Conservation (phyloP, 2,113 vertebrate species). For the Harpagus bidentatus region DNA sequence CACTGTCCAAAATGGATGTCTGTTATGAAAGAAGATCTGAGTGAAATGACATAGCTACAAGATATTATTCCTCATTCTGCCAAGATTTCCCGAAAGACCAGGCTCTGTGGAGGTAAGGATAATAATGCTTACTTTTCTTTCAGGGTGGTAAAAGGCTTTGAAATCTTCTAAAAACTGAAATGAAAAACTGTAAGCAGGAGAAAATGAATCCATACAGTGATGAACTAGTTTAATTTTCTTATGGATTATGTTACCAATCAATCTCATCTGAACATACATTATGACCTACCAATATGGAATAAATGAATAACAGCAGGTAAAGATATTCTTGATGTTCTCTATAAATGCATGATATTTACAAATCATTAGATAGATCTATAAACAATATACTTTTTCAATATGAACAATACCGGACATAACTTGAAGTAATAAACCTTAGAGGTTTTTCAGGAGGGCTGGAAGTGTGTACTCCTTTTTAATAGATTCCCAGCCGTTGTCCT, state of each 20-base stretch:
- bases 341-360: not conserved
- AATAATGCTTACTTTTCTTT: not conserved
- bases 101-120: not conserved
- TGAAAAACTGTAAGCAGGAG: not conserved
- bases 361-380: not conserved
- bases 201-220: not conserved
- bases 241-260: not conserved
- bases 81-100: not conserved
- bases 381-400: not conserved
- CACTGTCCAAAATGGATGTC: not conserved
- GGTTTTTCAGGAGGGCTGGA: not conserved
- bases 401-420: not conserved
- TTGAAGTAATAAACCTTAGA: not conserved
- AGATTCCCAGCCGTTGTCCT: not conserved
- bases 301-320: not conserved
- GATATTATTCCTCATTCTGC: not conserved
- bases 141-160: not conserved
- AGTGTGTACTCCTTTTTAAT: not conserved
- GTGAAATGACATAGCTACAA: not conserved
- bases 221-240: not conserved
- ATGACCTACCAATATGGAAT: not conserved
- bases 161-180: not conserved
- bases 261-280: not conserved
- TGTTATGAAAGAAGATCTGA: not conserved
- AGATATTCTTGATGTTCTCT: not conserved